phyloP scores from a whole-genome alignment of 2,888 invertebrate genomes.

The Tinea pellionella region DNA sequence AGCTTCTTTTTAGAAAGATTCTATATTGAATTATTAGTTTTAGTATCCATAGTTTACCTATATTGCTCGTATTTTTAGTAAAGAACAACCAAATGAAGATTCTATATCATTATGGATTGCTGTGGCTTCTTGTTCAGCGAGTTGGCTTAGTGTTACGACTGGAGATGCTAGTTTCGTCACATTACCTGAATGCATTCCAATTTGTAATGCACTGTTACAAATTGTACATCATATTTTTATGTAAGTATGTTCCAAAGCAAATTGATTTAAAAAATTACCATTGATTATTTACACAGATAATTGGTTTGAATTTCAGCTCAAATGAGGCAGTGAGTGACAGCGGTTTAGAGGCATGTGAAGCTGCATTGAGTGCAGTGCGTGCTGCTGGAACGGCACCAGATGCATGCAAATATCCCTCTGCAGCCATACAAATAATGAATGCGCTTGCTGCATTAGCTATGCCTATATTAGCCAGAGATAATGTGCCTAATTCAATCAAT shows the following conservation, averaged over 20 bases:
- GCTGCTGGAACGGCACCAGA: constrained; percentile 43
- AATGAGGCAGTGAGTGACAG: constrained; percentile 45
- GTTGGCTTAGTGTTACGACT: constrained; percentile 51
- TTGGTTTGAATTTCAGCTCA: constrained; percentile 28
- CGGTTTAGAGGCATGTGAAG: constrained; percentile 56
- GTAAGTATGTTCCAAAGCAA: constrained; percentile 28
- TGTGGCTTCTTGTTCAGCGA: constrained; percentile 35
- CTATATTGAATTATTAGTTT: no score
- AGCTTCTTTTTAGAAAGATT: no score
- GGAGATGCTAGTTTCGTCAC: constrained; percentile 30
- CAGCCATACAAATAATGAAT: constrained; percentile 40
- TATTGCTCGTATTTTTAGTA: neutral
- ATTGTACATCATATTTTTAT: constrained; percentile 46
- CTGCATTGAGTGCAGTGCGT: constrained; percentile 45
- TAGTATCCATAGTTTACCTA: no score
- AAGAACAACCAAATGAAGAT: neutral
- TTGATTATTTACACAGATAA: no score
- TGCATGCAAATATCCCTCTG: constrained; percentile 31
- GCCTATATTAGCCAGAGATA: constrained; percentile 44
- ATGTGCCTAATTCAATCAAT: constrained; percentile 52
- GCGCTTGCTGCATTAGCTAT: constrained; percentile 42
- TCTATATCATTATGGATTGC: neutral
- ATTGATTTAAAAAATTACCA: no score
- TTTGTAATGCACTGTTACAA: constrained; percentile 43
- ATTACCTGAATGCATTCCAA: constrained; percentile 47